Base-by-base conservation (phyloP, 2,888 invertebrate species). In the Scaptodrosophila latifasciaeformis region DNA sequence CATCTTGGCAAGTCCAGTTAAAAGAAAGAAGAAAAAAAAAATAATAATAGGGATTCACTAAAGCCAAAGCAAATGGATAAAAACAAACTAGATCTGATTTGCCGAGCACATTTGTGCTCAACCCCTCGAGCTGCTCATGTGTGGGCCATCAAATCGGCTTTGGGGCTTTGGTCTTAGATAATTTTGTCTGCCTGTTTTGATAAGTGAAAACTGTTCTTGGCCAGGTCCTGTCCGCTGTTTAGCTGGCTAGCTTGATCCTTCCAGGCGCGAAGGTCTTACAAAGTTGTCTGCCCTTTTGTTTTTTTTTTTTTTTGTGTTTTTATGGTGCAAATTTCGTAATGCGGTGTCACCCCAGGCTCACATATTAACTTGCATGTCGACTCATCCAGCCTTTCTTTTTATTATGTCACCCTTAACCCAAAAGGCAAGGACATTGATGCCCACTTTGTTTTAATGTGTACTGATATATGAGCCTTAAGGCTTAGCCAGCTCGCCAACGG, bases 361-460 rank as follows among this genome's bases (percentile, higher is more conserved):
- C 27, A 24, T 17, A 47, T 12, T 24, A 30, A 18, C 37, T 29
- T 12, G 9, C 24, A 24, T 17, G n/a, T 24, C 9, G 13, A 13
- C 13, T 7, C 15, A 29, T 3, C 6, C 37, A 15, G 15, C 5
- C 3, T 3, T 17, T 4, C 37, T 31, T 5, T 3, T n/a, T 10
- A 13, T 6, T 3, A 6, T 37, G 37, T 12, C 17, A 3, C 3
- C 6, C 31, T 3, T 10, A 12, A n/a, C 31, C 31, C 31, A 31
- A 31, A n/a, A 59, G 53, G 39, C 60, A 13, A 67, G 74, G 74
- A 77, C 80, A 80, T 80, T 74, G 74, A 80, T 80, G 80, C 75
- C 70, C 80, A 77, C 78, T 75, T 75, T 78, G 77, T 70, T 77
- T 77, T 77, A 80, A 75, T 80, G 75, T 76, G 68, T 64, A 62